These are phyloP conservation scores for Synodontis membranacea DNA, from an alignment of 2,113 vertebrate genomes.

Conservation along the genomic window DNA sequence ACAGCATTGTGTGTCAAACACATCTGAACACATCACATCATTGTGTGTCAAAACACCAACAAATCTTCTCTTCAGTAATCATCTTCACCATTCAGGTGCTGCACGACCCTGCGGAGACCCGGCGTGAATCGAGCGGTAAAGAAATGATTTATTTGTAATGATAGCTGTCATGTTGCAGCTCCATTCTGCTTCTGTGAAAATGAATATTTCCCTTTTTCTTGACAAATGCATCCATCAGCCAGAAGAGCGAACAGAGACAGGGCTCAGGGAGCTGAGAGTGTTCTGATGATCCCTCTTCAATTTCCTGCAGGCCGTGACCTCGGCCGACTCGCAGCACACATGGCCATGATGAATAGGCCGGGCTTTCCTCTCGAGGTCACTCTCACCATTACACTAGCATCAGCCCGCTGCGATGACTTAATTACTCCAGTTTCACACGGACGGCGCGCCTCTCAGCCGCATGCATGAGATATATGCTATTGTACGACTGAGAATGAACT, in stretches of 20 bases:
- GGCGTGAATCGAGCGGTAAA: slow-evolving; percentile 44
- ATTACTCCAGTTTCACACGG: slow-evolving; percentile 23
- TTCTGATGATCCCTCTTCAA: slow-evolving; percentile 67
- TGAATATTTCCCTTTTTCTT: slow-evolving; percentile 56
- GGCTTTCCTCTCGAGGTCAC: slow-evolving; percentile 59
- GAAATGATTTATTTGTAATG: slow-evolving; percentile 52
- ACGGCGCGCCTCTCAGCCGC: background rate
- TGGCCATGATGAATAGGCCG: slow-evolving; percentile 60
- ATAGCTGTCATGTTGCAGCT: slow-evolving; percentile 49
- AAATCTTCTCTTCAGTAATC: slow-evolving; percentile 26
- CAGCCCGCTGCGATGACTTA: slow-evolving; percentile 28
- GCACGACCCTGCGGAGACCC: slow-evolving; percentile 1
- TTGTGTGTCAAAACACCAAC: slow-evolving; percentile 6
- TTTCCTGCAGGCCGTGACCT: slow-evolving; percentile 64
- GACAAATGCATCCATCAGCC: slow-evolving; percentile 69
- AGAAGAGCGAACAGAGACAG: slow-evolving; percentile 52
- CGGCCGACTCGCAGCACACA: slow-evolving; percentile 51
- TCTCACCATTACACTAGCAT: slow-evolving; percentile 15
- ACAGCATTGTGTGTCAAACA: slow-evolving; percentile 14
- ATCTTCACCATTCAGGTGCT: background rate
- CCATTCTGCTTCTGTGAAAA: slow-evolving; percentile 52
- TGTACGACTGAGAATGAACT: background rate
- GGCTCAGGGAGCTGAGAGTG: slow-evolving; percentile 56
- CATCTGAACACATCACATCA: too few species aligned
- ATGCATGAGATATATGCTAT: background rate